Evolutionary conservation across 2,113 vertebrate species (phyloP).

Genomic region (Stegostoma tigrinum): DNA sequence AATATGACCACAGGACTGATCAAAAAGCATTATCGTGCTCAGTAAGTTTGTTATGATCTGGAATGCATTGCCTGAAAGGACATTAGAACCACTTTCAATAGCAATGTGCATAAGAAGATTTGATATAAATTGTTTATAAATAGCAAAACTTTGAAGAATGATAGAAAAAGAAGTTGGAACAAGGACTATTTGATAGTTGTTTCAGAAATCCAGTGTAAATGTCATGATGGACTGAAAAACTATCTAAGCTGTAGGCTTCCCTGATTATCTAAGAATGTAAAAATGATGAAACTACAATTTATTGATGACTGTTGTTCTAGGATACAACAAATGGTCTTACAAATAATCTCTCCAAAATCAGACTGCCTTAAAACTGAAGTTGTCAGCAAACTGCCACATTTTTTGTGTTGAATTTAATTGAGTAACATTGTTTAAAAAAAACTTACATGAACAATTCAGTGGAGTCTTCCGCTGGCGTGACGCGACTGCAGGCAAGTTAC

Average conservation of each 20-base stretch:
- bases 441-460: too few species aligned
- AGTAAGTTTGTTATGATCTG: background rate
- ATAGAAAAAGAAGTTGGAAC: background rate
- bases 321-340: background rate
- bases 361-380: too few species aligned
- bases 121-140: background rate
- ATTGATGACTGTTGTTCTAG: background rate
- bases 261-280: background rate
- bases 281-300: background rate
- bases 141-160: background rate
- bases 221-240: background rate
- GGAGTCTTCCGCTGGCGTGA: too few species aligned
- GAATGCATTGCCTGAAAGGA: background rate
- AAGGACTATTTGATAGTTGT: background rate
- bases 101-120: background rate
- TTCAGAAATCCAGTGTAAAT: background rate
- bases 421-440: too few species aligned
- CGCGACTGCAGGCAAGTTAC: too few species aligned
- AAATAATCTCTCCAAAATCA: too few species aligned
- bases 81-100: background rate
- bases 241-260: too few species aligned
- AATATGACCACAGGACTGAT: background rate
- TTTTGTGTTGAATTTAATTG: too few species aligned
- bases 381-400: too few species aligned
- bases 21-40: background rate